phyloP scores from a whole-genome alignment of 1,140 invertebrate species.

The Bombus cullumanus region DNA sequence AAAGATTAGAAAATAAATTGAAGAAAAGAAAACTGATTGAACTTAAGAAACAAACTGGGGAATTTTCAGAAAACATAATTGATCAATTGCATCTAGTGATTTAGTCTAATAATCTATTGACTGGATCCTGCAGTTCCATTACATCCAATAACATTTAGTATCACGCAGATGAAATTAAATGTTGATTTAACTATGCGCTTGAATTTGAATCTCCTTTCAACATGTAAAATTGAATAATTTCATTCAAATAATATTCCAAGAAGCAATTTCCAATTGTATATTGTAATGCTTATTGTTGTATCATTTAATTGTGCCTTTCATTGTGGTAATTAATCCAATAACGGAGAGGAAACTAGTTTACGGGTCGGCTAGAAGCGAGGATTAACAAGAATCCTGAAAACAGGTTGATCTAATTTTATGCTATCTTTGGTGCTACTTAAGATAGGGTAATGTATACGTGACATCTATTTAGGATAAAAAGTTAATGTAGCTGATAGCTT shows the following conservation, averaged over 20 bases:
- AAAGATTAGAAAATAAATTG: too few relatives aligned
- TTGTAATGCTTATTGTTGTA: background rate
- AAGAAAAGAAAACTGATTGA: background rate
- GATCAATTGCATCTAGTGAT: too few relatives aligned
- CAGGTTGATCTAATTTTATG: constrained; percentile 32
- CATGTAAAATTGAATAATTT: background rate
- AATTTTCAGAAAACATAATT: background rate
- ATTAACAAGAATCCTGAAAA: constrained; percentile 3
- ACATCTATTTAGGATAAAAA: background rate
- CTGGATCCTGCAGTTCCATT: too few relatives aligned
- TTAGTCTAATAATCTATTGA: too few relatives aligned
- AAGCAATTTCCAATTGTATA: background rate
- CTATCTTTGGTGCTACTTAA: background rate
- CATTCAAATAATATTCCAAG: background rate
- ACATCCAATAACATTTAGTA: background rate
- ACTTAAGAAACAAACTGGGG: background rate
- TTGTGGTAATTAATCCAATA: background rate
- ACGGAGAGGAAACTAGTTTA: background rate
- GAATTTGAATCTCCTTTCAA: background rate
- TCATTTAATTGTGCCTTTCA: background rate
- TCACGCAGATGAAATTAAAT: background rate
- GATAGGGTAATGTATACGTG: background rate
- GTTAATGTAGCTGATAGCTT: background rate
- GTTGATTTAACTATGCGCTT: background rate
- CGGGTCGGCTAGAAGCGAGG: background rate